Evolutionary conservation across 2,797 vertebrate genomes (phyloP), one percentile per base, ranked within the genome.

Genomic region (Sandelia bainsii): DNA sequence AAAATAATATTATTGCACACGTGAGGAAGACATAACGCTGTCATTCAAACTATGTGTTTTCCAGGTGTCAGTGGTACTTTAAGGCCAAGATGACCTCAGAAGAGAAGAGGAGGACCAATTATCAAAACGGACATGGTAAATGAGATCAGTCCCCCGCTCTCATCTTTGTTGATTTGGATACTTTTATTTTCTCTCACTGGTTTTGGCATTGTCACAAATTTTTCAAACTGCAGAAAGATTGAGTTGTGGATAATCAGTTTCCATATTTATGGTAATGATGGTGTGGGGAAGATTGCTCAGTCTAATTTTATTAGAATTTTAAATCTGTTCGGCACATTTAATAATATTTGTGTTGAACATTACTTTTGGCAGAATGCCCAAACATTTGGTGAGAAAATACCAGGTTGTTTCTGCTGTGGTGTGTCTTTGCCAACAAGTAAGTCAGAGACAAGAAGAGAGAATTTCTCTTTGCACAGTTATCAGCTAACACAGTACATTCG

Each of bases 61-160:
- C 73, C 91, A 98, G 97, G 85, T 98, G 97, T 92, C 97, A 97
- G 34, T 98, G 97, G 96, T 98, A 98, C 86, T 97, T 98, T 87
- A 98, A 98, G 79, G 96, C 96, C 81, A 98, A 98, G 94, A 97
- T 98, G 96, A 97, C 96, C 81, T 96, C 97, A 23, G 96, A 98
- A 88, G 97, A 98, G 85, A 98, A 98, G 87, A 94, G 97, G 85
- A 94, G 96, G 89, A 93, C 94, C 51, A 94, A 94, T 72, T 93
- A 96, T 83, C 96, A 97, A 89, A 98, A 97, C 37, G 96, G 96
- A 80, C 93, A 95, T 6, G 86, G 97, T 98, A 93, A 96, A 94
- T 65, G 17, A 44, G 19, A 51, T 75, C 16, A 16, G 13, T 34
- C 22, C 12, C 5, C 13, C 10, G 48, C 29, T 54, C 17, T 37